Conservation (phyloP, 1,140 invertebrate genomes). For the Rhyzopertha dominica region DNA sequence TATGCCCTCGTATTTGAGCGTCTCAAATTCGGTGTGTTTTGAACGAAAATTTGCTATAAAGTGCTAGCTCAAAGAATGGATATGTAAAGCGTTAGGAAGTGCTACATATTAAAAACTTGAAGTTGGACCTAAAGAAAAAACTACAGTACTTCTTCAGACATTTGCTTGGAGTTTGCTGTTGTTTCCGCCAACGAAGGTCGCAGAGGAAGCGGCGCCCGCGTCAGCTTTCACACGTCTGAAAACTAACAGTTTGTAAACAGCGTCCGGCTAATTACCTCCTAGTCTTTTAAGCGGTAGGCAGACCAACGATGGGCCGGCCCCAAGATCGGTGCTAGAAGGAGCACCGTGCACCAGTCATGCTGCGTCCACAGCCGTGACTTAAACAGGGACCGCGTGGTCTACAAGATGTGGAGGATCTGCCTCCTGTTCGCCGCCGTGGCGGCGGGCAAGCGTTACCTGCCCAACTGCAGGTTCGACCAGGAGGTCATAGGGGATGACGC, state of each 20-base stretch:
- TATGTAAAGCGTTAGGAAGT: too few species aligned
- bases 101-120: too few species aligned
- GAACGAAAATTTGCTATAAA: too few species aligned
- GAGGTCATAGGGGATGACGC: slow-evolving; percentile 56
- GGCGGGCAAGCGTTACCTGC: slow-evolving; percentile 25
- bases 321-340: slow-evolving; percentile 32
- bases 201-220: too few species aligned
- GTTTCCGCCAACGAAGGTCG: too few species aligned
- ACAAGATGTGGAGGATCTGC: slow-evolving; percentile 11
- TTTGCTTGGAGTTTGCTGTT: too few species aligned
- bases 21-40: too few species aligned
- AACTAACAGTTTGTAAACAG: slow-evolving; percentile 23
- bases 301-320: slow-evolving; percentile 27
- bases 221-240: too few species aligned
- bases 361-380: slow-evolving; percentile 22
- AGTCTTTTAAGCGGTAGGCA: slow-evolving; percentile 22
- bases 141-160: too few species aligned
- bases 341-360: slow-evolving; percentile 33
- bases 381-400: slow-evolving; percentile 6
- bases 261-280: slow-evolving; percentile 26
- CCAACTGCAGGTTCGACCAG: slow-evolving; percentile 52
- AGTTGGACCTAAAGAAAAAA: too few species aligned
- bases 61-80: too few species aligned
- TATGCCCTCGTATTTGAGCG: too few species aligned
- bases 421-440: slow-evolving; percentile 11